Evolutionary conservation across 2,888 invertebrate species (phyloP).

Genomic region (Eupithecia dodoneata): DNA sequence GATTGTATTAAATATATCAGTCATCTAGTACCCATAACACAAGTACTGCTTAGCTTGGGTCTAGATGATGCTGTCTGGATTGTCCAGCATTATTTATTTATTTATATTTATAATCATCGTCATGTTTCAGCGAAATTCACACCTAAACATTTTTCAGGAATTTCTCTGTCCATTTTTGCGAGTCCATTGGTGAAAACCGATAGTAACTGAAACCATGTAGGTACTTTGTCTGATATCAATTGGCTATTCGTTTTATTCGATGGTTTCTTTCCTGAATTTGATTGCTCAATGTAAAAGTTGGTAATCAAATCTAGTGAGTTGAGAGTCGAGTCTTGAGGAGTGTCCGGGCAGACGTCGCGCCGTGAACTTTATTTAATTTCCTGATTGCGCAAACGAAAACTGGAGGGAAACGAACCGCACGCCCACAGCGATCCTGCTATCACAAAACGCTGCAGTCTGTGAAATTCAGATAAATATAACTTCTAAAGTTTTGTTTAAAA

Average conservation of each 20-base stretch:
- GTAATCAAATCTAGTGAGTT: slow-evolving; percentile 39
- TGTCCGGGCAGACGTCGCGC: slow-evolving; percentile 48
- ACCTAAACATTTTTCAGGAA: neutral
- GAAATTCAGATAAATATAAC: neutral
- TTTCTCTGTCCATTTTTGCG: neutral
- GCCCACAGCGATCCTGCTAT: slow-evolving; percentile 40
- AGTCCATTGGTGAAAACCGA: neutral
- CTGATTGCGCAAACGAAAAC: slow-evolving; percentile 69
- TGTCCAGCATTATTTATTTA: too few species aligned
- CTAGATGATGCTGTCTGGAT: too few species aligned
- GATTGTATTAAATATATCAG: too few species aligned
- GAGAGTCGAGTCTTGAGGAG: slow-evolving; percentile 34
- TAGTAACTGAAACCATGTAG: neutral
- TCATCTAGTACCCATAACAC: too few species aligned
- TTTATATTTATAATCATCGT: neutral
- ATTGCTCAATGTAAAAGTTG: slow-evolving; percentile 36
- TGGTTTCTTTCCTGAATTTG: slow-evolving; percentile 14
- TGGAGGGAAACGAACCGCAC: slow-evolving; percentile 54
- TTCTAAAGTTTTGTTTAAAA: neutral
- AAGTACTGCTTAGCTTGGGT: too few species aligned
- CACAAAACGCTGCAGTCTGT: neutral
- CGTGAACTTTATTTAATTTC: slow-evolving; percentile 70
- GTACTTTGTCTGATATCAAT: slow-evolving; percentile 10
- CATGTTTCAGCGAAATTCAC: neutral
- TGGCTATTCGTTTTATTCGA: slow-evolving; percentile 2